These are phyloP conservation scores for Lepidocolaptes lacrymiger DNA, from an alignment of 2,797 vertebrate genomes.

Conservation along the genomic window DNA sequence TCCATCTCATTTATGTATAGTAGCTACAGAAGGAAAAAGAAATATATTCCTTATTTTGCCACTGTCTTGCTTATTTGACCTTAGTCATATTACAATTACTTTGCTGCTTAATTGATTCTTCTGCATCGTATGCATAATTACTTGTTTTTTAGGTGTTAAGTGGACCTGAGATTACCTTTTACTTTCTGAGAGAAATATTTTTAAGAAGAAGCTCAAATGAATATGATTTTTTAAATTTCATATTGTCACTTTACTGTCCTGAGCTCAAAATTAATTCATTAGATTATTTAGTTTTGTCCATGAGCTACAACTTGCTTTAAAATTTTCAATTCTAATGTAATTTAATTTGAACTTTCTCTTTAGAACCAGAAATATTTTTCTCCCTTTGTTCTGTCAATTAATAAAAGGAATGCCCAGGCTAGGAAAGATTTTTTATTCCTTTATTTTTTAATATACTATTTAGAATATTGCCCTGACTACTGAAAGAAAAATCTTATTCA, in stretches of 20 bases:
- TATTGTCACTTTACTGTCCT: neutral
- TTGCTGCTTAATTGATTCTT: constrained; percentile 27
- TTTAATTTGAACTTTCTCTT: neutral
- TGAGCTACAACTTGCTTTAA: neutral
- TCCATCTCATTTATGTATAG: constrained; percentile 2
- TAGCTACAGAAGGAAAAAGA: neutral
- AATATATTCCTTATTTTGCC: neutral
- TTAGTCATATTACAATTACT: neutral
- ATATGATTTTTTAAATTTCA: neutral
- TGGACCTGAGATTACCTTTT: neutral
- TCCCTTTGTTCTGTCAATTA: neutral
- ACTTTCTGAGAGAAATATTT: neutral
- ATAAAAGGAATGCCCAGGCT: neutral
- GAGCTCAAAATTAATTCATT: neutral
- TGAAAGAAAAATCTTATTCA: neutral
- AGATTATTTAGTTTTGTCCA: neutral
- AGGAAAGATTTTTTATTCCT: neutral
- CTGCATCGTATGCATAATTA: constrained; percentile 6
- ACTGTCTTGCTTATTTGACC: constrained; percentile 20
- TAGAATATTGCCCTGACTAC: neutral
- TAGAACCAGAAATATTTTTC: neutral
- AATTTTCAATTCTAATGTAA: neutral
- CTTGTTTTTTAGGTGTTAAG: neutral
- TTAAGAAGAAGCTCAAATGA: neutral
- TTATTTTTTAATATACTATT: neutral